Percentiles rank a stretch among this genome's conserved stretches.
phyloP scores from a whole-genome alignment of 53 echinoderm and acorn worm species.

The Astropecten irregularis region DNA sequence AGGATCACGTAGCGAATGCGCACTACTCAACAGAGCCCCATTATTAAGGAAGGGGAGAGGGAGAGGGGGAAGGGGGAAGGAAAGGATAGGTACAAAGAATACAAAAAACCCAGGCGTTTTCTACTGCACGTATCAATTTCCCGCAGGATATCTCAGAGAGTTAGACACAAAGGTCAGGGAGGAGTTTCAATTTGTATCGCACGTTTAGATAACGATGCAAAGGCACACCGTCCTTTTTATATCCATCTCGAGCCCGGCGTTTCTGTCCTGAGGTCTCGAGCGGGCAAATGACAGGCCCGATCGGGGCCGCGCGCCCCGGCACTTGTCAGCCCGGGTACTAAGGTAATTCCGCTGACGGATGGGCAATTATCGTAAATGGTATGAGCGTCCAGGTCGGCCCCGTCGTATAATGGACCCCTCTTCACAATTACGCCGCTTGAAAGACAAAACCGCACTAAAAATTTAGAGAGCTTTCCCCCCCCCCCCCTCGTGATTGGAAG shows the following conservation, averaged over 20 bases:
- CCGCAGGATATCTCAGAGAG: not conserved
- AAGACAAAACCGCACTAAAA: conserved; percentile 38
- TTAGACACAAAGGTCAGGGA: not conserved
- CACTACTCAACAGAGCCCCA: no score
- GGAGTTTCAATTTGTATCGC: conserved; percentile 18
- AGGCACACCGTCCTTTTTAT: not conserved
- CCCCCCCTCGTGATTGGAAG: not conserved
- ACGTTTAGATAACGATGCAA: not conserved
- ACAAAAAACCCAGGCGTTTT: not conserved
- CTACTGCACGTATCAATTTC: not conserved
- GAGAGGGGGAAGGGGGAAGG: no score
- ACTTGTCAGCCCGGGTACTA: not conserved
- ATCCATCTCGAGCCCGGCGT: not conserved
- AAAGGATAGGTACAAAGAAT: conserved; percentile 13
- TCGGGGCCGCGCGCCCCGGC: not conserved
- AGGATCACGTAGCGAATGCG: conserved; percentile 3
- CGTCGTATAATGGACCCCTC: conserved; percentile 16
- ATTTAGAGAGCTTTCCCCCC: not conserved
- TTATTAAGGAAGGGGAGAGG: no score
- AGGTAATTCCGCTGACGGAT: conserved; percentile 2
- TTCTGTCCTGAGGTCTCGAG: not conserved
- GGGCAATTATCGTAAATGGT: conserved; percentile 19
- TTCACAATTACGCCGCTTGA: conserved; percentile 10
- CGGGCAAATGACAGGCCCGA: not conserved
- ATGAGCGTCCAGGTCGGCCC: not conserved